Percentiles rank a stretch among this genome's conserved stretches.
phyloP scores from a whole-genome alignment of 30 jellyfish, hydroid and myxozoan species.

The Aurelia sp. region DNA sequence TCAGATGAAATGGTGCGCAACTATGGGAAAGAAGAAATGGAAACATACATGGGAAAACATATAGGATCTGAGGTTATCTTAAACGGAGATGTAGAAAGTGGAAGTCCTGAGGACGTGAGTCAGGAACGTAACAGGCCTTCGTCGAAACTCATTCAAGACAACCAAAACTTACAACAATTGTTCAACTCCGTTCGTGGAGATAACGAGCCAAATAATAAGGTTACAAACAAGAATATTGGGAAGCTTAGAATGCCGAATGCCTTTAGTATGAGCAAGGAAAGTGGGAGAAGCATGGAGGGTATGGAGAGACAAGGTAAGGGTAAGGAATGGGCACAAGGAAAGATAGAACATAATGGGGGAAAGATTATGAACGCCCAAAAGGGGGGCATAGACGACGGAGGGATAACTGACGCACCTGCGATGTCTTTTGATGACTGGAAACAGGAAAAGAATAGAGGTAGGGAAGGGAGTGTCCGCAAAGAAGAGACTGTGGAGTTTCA shows the following conservation, averaged over 20 bases:
- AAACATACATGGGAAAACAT: neutral
- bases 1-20: neutral
- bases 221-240: slow-evolving; percentile 31
- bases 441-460: slow-evolving; percentile 1
- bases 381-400: neutral
- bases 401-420: slow-evolving; percentile 24
- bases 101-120: neutral
- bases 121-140: slow-evolving; percentile 45
- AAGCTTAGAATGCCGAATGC: slow-evolving; percentile 46
- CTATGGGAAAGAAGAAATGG: neutral
- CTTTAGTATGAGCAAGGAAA: neutral
- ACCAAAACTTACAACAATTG: slow-evolving; percentile 42
- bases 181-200: slow-evolving; percentile 59
- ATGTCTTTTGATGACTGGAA: slow-evolving; percentile 52
- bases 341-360: neutral
- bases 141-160: slow-evolving; percentile 63
- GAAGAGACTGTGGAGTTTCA: slow-evolving; percentile 5
- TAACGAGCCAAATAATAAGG: slow-evolving; percentile 12
- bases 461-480: neutral
- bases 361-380: no score
- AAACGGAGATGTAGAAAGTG: neutral
- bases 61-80: neutral
- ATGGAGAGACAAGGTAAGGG: neutral
- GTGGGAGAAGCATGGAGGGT: neutral
- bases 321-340: neutral